Conservation (phyloP, 2,888 invertebrate genomes). For the Sminthurides aquaticus region DNA sequence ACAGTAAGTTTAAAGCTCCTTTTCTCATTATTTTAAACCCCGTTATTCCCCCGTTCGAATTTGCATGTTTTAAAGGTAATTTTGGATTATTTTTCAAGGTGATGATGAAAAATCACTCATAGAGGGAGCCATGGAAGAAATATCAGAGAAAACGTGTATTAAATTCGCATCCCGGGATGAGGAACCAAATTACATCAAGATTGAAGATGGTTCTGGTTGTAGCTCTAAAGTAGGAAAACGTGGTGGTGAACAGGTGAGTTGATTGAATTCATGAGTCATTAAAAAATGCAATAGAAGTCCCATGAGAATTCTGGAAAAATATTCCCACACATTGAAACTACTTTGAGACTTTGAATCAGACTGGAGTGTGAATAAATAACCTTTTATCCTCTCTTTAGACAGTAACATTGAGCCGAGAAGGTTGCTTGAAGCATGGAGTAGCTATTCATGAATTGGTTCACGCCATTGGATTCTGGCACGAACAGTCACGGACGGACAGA, state of each 20-base stretch:
- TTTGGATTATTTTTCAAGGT: constrained; percentile 44
- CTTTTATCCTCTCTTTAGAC: constrained; percentile 11
- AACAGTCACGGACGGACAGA: constrained; percentile 69
- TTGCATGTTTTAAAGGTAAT: constrained; percentile 5
- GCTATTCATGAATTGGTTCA: constrained; percentile 72
- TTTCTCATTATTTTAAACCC: not conserved
- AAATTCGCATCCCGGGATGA: constrained; percentile 55
- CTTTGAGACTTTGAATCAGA: constrained; percentile 5
- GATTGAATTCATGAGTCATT: not conserved
- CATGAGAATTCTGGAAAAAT: not conserved
- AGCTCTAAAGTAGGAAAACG: constrained; percentile 61
- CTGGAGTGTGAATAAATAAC: not conserved
- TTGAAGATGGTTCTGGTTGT: constrained; percentile 56
- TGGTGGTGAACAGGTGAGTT: constrained; percentile 55
- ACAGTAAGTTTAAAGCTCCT: constrained; percentile 51
- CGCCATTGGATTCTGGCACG: constrained; percentile 73
- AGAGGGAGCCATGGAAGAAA: constrained; percentile 55
- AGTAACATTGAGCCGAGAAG: constrained; percentile 50
- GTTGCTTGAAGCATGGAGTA: constrained; percentile 54
- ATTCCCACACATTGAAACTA: not conserved
- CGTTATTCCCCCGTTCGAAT: constrained; percentile 2
- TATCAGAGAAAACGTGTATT: constrained; percentile 58
- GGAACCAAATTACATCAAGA: constrained; percentile 55
- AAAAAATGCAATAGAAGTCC: not conserved
- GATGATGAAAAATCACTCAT: constrained; percentile 51